phyloP scores from a whole-genome alignment of 2,113 vertebrate species.

The Athene noctua region DNA sequence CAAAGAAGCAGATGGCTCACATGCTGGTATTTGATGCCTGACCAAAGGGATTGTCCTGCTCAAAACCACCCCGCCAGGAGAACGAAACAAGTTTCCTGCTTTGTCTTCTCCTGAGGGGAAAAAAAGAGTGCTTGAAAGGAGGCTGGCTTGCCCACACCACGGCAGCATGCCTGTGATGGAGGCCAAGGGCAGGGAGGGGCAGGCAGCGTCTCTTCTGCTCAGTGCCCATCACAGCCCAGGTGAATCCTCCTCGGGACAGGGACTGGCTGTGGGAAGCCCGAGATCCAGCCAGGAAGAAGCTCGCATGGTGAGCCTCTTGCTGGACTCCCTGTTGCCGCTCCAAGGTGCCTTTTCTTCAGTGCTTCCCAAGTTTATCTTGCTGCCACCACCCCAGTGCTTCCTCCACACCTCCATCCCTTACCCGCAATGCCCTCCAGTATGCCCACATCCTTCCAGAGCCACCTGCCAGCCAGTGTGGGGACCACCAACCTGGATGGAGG shows the following conservation, averaged over 20 bases:
- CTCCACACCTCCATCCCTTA: neutral
- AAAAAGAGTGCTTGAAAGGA: neutral
- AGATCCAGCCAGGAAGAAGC: neutral
- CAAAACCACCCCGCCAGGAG: neutral
- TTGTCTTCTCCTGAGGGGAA: neutral
- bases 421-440: neutral
- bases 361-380: neutral
- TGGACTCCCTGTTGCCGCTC: neutral
- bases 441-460: neutral
- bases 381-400: neutral
- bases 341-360: neutral
- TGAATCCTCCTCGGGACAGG: neutral
- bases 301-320: rapidly evolving
- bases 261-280: neutral
- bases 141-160: neutral
- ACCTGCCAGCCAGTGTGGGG: rapidly evolving
- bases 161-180: neutral
- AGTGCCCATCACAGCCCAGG: neutral
- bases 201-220: neutral
- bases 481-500: neutral
- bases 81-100: neutral
- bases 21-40: constrained; percentile 22
- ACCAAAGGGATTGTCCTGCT: constrained; percentile 39
- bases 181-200: neutral
- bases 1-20: constrained; percentile 36